These are phyloP conservation scores for Erythrocercus mccallii DNA, from an alignment of 2,113 vertebrate species.

Conservation along the genomic window DNA sequence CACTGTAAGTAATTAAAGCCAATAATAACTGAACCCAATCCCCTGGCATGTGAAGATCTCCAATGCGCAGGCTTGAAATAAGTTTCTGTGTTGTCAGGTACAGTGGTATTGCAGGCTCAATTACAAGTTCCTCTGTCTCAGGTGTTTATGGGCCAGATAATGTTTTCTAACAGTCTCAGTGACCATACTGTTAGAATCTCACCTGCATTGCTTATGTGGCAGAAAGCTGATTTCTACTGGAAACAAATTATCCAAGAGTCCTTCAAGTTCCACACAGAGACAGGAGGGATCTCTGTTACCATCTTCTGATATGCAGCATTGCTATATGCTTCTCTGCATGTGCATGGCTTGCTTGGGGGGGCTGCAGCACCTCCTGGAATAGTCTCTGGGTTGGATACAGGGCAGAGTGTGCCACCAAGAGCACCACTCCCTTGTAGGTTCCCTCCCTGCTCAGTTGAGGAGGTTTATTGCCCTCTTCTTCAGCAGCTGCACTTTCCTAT, in stretches of 20 bases:
- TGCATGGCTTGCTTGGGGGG: background rate
- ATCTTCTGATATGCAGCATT: fast-evolving
- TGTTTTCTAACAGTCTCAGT: background rate
- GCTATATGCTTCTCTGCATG: fast-evolving
- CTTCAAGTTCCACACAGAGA: fast-evolving
- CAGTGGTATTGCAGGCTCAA: background rate
- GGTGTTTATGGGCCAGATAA: background rate
- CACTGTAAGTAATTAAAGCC: background rate
- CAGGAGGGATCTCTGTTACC: background rate
- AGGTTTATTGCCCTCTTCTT: background rate
- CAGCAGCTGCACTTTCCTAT: background rate
- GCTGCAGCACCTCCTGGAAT: background rate
- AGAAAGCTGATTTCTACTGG: background rate
- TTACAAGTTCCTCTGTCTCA: background rate
- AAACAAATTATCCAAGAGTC: background rate
- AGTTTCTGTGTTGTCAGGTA: background rate
- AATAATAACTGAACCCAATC: background rate
- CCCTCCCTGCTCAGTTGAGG: background rate
- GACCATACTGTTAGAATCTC: background rate
- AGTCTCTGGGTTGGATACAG: fast-evolving
- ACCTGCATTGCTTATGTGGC: background rate
- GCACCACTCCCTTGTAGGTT: background rate
- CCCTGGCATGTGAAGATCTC: background rate
- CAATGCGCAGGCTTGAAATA: background rate
- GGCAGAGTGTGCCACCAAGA: background rate